Evolutionary conservation across 2,888 invertebrate species (phyloP).

Genomic region (Thysanoteuthis rhombus): DNA sequence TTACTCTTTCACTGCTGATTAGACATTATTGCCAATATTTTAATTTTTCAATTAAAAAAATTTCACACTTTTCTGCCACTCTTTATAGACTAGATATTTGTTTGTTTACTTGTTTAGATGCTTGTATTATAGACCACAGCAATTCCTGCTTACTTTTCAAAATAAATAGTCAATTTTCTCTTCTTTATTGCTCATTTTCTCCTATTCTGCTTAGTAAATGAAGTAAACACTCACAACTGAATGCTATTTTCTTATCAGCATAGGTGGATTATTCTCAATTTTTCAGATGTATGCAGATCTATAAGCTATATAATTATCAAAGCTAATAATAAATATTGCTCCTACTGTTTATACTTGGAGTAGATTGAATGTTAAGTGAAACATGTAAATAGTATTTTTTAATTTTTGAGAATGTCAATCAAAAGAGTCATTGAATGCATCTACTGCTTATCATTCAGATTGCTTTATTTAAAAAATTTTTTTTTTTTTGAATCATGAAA

Average conservation of each 20-base stretch:
- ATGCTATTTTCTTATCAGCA: neutral
- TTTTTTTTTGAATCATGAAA: neutral
- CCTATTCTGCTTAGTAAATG: neutral
- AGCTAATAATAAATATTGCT: too few relatives aligned
- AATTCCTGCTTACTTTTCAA: neutral
- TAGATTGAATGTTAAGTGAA: neutral
- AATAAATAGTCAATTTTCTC: neutral
- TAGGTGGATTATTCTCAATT: neutral
- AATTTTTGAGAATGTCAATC: neutral
- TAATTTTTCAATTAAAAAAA: neutral
- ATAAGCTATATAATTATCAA: neutral
- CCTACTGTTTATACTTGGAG: too few relatives aligned
- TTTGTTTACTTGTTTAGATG: neutral
- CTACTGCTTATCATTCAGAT: neutral
- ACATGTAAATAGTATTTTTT: neutral
- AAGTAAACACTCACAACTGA: neutral
- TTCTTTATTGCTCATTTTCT: neutral
- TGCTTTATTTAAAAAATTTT: neutral
- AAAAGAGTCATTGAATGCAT: neutral
- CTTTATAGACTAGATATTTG: neutral
- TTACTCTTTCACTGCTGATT: neutral
- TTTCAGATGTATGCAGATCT: neutral
- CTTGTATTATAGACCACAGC: neutral
- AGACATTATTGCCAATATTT: neutral
- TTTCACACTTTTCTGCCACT: neutral